A percentile compares a stretch with the other conserved stretches of the same genome.
phyloP scores from a whole-genome alignment of 2,888 invertebrate species.

The Pachliopta kotzebuea region DNA sequence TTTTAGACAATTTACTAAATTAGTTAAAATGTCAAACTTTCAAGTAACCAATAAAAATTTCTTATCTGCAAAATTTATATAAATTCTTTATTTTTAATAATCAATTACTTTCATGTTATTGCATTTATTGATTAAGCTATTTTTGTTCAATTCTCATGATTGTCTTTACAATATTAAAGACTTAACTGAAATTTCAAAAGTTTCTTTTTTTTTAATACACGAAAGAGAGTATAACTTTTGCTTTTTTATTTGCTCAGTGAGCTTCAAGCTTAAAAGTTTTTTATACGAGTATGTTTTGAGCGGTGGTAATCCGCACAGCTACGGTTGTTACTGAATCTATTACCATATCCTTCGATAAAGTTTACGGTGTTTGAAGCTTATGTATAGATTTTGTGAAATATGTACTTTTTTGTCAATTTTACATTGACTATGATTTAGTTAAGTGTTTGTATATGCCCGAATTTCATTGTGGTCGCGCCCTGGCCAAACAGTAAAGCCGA shows the following conservation, averaged over 20 bases:
- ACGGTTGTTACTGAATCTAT: not conserved
- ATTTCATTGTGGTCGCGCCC: too few species aligned
- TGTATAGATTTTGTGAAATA: not conserved
- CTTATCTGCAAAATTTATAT: not conserved
- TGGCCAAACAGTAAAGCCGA: too few species aligned
- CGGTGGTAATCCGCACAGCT: not conserved
- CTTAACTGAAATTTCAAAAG: too few species aligned
- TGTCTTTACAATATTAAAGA: too few species aligned
- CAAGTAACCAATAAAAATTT: not conserved
- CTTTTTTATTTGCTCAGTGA: not conserved
- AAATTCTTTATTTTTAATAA: not conserved
- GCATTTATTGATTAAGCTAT: too few species aligned
- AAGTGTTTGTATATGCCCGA: too few species aligned
- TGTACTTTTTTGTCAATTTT: not conserved
- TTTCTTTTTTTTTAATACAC: not conserved
- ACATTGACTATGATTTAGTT: too few species aligned
- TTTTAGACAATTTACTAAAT: too few species aligned
- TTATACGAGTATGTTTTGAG: not conserved
- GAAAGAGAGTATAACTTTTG: not conserved
- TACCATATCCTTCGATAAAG: not conserved
- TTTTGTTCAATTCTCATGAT: too few species aligned
- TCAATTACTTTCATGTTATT: too few species aligned
- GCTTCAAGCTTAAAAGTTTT: slow-evolving; percentile 3
- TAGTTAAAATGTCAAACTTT: not conserved
- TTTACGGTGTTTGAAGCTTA: not conserved